phyloP scores from a whole-genome alignment of 2,797 vertebrate species.

The Paratrypauchen microcephalus region DNA sequence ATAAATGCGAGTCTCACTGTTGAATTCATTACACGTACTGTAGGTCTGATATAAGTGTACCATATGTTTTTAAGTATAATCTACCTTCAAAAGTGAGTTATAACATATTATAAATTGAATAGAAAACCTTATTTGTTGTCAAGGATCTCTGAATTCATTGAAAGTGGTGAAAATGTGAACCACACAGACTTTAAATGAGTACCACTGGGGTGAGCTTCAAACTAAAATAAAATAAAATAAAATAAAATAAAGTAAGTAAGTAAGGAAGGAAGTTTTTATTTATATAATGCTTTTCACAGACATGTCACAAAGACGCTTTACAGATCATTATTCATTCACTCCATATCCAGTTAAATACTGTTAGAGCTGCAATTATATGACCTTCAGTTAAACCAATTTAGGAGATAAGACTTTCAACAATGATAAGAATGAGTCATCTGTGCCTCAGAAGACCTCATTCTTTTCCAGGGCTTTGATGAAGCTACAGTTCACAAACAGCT shows the following conservation, averaged over 20 bases:
- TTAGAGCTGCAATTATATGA: slow-evolving; percentile 45
- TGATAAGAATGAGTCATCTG: slow-evolving; percentile 68
- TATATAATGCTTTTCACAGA: too few relatives aligned
- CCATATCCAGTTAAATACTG: slow-evolving; percentile 27
- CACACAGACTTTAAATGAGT: slow-evolving; percentile 21
- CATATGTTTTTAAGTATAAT: slow-evolving; percentile 1
- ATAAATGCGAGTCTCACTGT: slow-evolving; percentile 20
- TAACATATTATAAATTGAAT: not conserved
- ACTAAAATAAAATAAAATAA: too few relatives aligned
- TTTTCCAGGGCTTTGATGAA: slow-evolving; percentile 66
- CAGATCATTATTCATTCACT: too few relatives aligned
- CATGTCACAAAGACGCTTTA: too few relatives aligned
- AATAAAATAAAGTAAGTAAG: too few relatives aligned
- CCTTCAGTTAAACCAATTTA: slow-evolving; percentile 62
- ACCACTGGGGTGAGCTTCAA: slow-evolving; percentile 27
- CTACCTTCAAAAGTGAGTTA: not conserved
- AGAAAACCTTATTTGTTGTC: too few relatives aligned
- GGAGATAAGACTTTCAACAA: slow-evolving; percentile 63
- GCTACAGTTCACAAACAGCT: slow-evolving; percentile 54
- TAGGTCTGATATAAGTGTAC: too few relatives aligned
- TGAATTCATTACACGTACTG: too few relatives aligned
- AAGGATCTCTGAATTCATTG: not conserved
- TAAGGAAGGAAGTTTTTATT: too few relatives aligned
- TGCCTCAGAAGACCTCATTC: slow-evolving; percentile 45
- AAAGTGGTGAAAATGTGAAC: not conserved